phyloP scores from a whole-genome alignment of 2,888 invertebrate genomes.

The Torymus aiolomorphi region DNA sequence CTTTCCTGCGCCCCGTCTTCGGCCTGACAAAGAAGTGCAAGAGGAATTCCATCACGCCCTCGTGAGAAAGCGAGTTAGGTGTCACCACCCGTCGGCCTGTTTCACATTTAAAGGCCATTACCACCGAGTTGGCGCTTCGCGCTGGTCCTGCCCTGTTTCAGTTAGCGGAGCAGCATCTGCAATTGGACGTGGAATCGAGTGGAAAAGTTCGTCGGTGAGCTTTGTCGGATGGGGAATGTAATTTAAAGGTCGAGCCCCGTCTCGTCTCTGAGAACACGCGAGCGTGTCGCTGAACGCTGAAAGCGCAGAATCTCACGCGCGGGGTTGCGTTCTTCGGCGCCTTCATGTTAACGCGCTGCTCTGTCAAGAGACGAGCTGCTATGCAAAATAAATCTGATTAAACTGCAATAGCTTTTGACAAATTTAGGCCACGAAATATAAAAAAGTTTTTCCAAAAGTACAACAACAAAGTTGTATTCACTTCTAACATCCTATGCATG shows the following conservation, averaged over 20 bases:
- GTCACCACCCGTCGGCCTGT: constrained; percentile 67
- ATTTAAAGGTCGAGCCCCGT: constrained; percentile 44
- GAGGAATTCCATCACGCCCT: constrained; percentile 50
- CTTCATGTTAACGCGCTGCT: background rate
- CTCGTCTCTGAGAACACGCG: constrained; percentile 4
- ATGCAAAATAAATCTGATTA: no score
- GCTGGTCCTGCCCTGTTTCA: background rate
- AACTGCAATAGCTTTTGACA: no score
- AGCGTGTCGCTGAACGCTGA: background rate
- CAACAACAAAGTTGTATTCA: no score
- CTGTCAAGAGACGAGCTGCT: background rate
- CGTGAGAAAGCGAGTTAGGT: constrained; percentile 61
- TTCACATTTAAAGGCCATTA: constrained; percentile 70
- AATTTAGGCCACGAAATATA: no score
- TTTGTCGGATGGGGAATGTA: constrained; percentile 45
- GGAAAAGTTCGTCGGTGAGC: constrained; percentile 48
- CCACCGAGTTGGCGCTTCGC: constrained; percentile 54
- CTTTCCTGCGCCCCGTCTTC: no score
- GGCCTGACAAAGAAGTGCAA: constrained; percentile 10
- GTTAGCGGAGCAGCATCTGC: constrained; percentile 50
- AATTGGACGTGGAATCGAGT: constrained; percentile 55
- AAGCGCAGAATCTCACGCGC: constrained; percentile 6
- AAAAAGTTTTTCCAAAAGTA: no score
- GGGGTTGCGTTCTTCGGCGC: background rate
- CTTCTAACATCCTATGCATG: no score